Percentiles rank a stretch among this genome's conserved stretches.
phyloP scores from a whole-genome alignment of 1,140 invertebrate genomes.

The Galendromus occidentalis region DNA sequence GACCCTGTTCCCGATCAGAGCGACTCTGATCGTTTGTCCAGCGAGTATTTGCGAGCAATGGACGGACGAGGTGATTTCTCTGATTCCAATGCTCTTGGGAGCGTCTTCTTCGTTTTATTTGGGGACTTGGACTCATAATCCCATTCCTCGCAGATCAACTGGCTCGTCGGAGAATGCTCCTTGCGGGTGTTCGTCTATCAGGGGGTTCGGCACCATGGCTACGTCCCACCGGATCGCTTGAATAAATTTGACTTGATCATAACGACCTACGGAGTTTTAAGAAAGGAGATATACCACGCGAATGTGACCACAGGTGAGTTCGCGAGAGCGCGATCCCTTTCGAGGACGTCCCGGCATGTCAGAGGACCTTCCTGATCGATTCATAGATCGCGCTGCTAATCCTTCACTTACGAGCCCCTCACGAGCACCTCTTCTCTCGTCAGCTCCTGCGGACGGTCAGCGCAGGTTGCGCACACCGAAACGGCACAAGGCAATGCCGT shows the following conservation, averaged over 20 bases:
- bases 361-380: too few relatives aligned
- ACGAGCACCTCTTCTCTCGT: too few relatives aligned
- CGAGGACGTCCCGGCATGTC: too few relatives aligned
- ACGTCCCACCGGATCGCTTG: constrained; percentile 42
- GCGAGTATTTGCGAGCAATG: constrained; percentile 45
- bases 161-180: constrained; percentile 36
- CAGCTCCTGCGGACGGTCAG: constrained; percentile 20
- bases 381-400: too few relatives aligned
- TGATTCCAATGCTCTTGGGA: too few relatives aligned
- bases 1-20: constrained; percentile 21
- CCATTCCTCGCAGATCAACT: constrained; percentile 11
- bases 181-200: constrained; percentile 39
- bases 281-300: constrained; percentile 39
- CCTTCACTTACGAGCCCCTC: too few relatives aligned
- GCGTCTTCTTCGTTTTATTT: too few relatives aligned
- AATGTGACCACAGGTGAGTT: constrained; percentile 27
- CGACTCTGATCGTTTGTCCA: constrained; percentile 55
- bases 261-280: constrained; percentile 45
- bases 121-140: constrained; percentile 17
- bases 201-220: constrained; percentile 31
- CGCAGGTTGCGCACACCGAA: constrained; percentile 35
- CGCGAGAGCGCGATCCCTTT: too few relatives aligned
- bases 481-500: constrained; percentile 37
- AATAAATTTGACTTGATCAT: constrained; percentile 49
- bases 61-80: constrained; percentile 47